These are phyloP conservation scores for Dendrocincla fuliginosa DNA, from an alignment of 2,797 vertebrate species.

Conservation along the genomic window DNA sequence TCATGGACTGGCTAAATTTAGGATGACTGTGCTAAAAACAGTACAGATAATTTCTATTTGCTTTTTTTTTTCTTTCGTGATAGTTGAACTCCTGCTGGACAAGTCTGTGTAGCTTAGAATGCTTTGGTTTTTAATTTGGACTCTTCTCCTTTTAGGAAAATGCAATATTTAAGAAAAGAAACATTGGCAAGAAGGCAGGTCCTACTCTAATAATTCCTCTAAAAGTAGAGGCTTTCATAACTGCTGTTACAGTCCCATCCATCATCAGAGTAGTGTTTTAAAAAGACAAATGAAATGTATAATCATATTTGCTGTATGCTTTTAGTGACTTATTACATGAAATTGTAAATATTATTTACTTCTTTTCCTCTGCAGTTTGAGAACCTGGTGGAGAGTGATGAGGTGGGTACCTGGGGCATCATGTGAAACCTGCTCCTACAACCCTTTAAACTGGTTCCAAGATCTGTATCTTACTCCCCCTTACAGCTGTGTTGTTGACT, in stretches of 20 bases:
- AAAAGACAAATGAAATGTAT: neutral
- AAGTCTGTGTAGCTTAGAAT: neutral
- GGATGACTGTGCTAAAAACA: neutral
- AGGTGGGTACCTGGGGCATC: constrained; percentile 80
- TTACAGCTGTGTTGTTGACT: neutral
- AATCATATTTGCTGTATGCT: neutral
- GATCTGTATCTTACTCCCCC: neutral
- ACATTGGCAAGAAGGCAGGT: neutral
- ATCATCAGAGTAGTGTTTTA: neutral
- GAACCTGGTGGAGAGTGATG: constrained; percentile 97
- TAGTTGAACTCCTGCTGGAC: neutral
- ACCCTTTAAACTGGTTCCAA: neutral
- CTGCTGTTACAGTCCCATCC: neutral
- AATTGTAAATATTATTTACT: neutral
- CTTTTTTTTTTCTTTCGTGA: neutral
- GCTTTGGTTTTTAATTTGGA: neutral
- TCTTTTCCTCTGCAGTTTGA: constrained; percentile 88
- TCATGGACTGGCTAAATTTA: neutral
- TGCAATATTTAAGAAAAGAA: neutral
- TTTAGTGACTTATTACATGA: neutral
- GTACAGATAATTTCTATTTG: neutral
- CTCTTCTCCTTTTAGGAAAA: neutral
- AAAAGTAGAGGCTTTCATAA: neutral
- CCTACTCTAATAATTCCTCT: neutral
- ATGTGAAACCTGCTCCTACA: neutral